Base-by-base conservation (phyloP, 2,113 vertebrate genomes). In the Rattus rattus region DNA sequence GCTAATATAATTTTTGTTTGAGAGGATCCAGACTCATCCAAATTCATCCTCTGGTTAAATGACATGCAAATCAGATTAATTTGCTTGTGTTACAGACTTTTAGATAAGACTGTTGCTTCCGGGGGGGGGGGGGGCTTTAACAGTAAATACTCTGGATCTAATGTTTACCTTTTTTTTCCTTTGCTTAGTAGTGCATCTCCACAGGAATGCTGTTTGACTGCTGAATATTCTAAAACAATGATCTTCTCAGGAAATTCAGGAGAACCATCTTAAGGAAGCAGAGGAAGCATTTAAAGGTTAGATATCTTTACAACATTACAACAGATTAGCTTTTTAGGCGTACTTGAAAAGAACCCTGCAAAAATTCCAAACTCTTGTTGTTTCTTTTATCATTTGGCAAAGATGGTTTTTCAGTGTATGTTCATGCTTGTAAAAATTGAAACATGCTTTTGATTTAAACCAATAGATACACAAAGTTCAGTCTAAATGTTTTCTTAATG, bases 1-100 rank as follows among this genome's bases (percentile, higher is more conserved):
- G 28, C 91, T 95, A 92, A 97, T 88, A 70, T 91, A 76, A 90
- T 93, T 94, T 95, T 97, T 95, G 86, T 91, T 96, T 85, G 96
- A 94, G 80, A 97, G 94, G 95, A 95, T 93, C 94, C 96, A 93
- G 84, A 93, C 47, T 24, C 79, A 91, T 94, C 43, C 26, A 95
- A 95, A 93, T 16, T 47, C 70, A 93, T 72, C 84, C 70, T 93
- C 83, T 89, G 85, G 94, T 95, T 84, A 94, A 95, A 96, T 92
- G 79, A 93, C 75, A 94, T 94, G 95, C 93, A 98, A 97, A 97
- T 98, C 94, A 94, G 93, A 97, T 93, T 96, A 96, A 97, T 96
- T 96, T 95, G 92, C 33, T 56, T 73, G 39, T 47, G 59, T 95
- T 93, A 94, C 69, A 95, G 92, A 96, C 54, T 96, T 90, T 59